Base-by-base conservation (phyloP, 64 coral and sea anemone genomes). In the Stylophora pistillata region DNA sequence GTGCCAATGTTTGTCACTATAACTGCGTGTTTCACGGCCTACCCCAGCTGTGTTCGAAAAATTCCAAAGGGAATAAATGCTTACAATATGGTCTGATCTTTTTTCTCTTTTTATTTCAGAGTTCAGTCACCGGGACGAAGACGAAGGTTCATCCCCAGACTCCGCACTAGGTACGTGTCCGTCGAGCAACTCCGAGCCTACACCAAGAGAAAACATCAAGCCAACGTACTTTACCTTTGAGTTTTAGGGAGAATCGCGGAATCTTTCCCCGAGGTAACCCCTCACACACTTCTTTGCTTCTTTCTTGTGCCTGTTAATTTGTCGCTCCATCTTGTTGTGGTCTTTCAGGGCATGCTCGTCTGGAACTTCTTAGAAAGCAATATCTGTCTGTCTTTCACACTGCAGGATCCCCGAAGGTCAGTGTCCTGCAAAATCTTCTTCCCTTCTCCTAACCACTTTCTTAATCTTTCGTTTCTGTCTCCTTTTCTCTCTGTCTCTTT, bases 151-250 rank as follows among this genome's bases (percentile, higher is more conserved):
- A 30, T 96, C 95, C 90, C 95, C 95, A 87, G 95, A 96, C 95
- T 96, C 95, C 30, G 95, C 95, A 73, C 87, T 96, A 96, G 95
- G 95, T 96, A 96, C 95, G 95, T 96, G 86, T 74, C 87, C 94
- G 68, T 93, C 95, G 79, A 90, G 87, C 80, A 91, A 89, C 78
- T 96, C 95, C 86, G 95, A 96, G 87, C 95, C 95, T 82, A 80
- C 91, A 78, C 74, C 78, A 82, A 91, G 89, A 90, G 91, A 96
- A 61, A 86, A 20, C 78, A 55, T 63, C 87, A 93, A 85, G 86
- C 82, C 95, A 96, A 82, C 95, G 88, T 96, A 96, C 87, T 96
- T 96, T 96, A 85, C 91, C 74, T 96, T 93, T 93, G 95, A 96
- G 87, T 96, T 82, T 86, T 96, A 96, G 87, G 91, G 68, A 79